A percentile compares a stretch with the other conserved stretches of the same genome.
Conservation (phyloP, 2,888 invertebrate species). For the Orthosia incerta region DNA sequence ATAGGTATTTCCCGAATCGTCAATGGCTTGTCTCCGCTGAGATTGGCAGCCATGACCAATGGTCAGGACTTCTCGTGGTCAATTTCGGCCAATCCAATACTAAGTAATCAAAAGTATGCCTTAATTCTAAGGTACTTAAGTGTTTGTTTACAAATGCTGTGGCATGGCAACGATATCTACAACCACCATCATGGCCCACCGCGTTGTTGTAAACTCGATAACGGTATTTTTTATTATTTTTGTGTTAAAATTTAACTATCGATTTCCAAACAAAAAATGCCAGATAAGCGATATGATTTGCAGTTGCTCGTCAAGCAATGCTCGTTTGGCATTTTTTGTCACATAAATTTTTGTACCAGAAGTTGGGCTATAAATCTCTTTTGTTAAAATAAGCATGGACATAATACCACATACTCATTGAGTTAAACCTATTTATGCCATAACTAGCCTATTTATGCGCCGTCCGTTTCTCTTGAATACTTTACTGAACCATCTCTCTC, state of each 20-base stretch:
- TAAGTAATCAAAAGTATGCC: not conserved
- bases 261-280: not conserved
- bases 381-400: not conserved
- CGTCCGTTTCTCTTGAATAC: slow-evolving; percentile 82
- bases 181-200: not conserved
- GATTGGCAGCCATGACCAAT: not conserved
- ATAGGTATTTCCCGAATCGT: too few relatives aligned
- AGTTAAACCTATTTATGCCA: not conserved
- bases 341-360: not conserved
- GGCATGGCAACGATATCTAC: too few relatives aligned
- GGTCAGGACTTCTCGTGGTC: not conserved
- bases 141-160: not conserved
- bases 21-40: not conserved
- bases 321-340: not conserved
- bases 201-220: not conserved
- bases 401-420: not conserved
- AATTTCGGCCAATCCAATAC: not conserved
- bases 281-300: not conserved
- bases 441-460: slow-evolving; percentile 68
- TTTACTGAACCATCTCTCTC: slow-evolving; percentile 86
- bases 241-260: not conserved
- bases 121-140: not conserved
- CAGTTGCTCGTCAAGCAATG: not conserved
- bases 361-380: not conserved
- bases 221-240: not conserved